These are phyloP conservation scores for Exephanes ischioxanthus DNA, from an alignment of 2,888 invertebrate species.

Conservation along the genomic window DNA sequence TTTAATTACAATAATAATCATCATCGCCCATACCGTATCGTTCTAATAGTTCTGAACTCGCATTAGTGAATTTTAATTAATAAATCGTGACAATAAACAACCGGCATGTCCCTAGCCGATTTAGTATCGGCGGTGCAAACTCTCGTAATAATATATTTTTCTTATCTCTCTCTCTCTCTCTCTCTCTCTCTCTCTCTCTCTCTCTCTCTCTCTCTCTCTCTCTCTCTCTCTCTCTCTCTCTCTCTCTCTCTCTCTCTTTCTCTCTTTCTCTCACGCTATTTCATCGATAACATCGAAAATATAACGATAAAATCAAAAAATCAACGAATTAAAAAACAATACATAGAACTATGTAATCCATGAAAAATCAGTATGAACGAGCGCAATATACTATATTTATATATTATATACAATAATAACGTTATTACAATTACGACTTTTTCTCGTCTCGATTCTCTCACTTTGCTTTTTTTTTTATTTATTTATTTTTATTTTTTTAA, in stretches of 20 bases:
- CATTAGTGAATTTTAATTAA: constrained; percentile 41
- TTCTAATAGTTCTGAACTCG: constrained; percentile 63
- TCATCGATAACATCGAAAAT: constrained; percentile 52
- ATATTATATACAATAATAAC: constrained; percentile 68
- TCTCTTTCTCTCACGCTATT: not conserved
- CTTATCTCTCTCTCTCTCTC: not conserved
- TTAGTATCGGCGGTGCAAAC: constrained; percentile 38
- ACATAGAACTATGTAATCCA: constrained; percentile 48
- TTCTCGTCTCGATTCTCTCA: constrained; percentile 32
- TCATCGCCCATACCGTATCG: constrained; percentile 50
- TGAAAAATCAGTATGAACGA: constrained; percentile 72
- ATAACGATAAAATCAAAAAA: constrained; percentile 47
- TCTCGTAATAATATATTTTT: not conserved
- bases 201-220: not conserved
- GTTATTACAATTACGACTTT: constrained; percentile 57
- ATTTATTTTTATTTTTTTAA: not conserved
- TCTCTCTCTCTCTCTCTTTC: not conserved
- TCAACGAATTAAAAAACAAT: not conserved
- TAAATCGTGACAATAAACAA: constrained; percentile 47
- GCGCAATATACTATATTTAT: constrained; percentile 66
- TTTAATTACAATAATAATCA: constrained; percentile 68
- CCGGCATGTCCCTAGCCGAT: not conserved
- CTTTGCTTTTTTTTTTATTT: not conserved
- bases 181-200: not conserved
- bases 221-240: not conserved